Evolutionary conservation across 2,113 vertebrate genomes (phyloP).

Genomic region (Pseudorectes ferrugineus): DNA sequence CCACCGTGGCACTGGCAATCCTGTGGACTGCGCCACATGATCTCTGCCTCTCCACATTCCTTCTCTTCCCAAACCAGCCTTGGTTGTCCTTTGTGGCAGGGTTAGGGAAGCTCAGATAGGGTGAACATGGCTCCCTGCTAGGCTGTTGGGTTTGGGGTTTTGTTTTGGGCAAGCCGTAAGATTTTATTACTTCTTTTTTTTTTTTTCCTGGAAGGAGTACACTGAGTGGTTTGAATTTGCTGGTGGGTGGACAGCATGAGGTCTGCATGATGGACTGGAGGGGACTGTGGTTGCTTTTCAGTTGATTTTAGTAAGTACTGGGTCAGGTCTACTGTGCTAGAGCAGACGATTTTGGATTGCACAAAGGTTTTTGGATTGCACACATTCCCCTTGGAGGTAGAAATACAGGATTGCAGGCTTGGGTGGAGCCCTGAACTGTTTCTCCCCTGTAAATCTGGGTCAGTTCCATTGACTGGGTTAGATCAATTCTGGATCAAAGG

Average conservation of each 20-base stretch:
- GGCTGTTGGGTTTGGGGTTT: neutral
- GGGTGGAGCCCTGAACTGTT: neutral
- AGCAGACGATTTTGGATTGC: neutral
- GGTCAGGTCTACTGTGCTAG: neutral
- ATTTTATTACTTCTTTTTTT: neutral
- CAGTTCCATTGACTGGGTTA: neutral
- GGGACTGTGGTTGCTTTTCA: neutral
- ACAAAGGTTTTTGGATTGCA: neutral
- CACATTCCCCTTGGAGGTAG: neutral
- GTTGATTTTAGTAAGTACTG: neutral
- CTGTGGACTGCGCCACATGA: neutral
- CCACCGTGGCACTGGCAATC: accelerated
- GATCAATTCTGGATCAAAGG: neutral
- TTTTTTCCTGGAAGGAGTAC: neutral
- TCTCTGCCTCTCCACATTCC: neutral
- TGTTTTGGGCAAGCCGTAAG: neutral
- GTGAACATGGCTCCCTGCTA: neutral
- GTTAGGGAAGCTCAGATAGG: neutral
- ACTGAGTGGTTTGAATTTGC: neutral
- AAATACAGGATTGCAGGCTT: neutral
- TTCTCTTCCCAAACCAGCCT: neutral
- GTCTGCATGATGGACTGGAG: neutral
- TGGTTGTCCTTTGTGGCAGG: neutral
- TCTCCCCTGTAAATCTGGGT: neutral
- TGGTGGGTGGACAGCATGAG: neutral